Evolutionary conservation across 1,140 invertebrate genomes (phyloP), one percentile per base, ranked within the genome.

Genomic region (Rhynchophorus ferrugineus): DNA sequence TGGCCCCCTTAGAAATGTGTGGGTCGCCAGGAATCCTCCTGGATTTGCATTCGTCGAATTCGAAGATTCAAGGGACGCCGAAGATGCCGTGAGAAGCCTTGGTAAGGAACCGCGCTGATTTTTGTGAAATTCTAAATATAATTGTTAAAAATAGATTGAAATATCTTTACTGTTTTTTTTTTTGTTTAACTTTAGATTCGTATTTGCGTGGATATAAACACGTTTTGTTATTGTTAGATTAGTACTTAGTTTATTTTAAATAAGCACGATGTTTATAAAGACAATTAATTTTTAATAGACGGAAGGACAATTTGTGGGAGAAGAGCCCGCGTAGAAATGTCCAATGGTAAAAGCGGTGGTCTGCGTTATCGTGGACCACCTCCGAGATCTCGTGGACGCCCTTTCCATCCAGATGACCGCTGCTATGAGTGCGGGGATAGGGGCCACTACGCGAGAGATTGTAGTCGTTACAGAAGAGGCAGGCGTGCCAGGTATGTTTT

Each of bases 41-140:
- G 85, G 93, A 24, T 97, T 97, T 76, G 93, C 92, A 9, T 97
- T 97, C 74, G 87, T 97, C 13, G 92, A 96, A 71, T 97, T 93
- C 73, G 93, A 97, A 73, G 84, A 87, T 69, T 76, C 83, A 0
- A 71, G 85, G 54, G 93, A 97, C 74, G 93, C 93, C 5, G 91
- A 93, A 67, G 93, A 98, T 75, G 89, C 92, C 11, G 87, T 93
- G 22, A 77, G 82, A 65, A 82, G 77, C 17, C 63, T 87, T 44
- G 83, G 87, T 78, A 81, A 81, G 49, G 17, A 9, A 11, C n/a
- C 16, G 1, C n/a, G 35, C 1, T 20, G 9, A 38, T 14, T 38
- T 48, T 3, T 29, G 11, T n/a, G 13, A 3, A 1, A 18, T 0
- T 45, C 2, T 6, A 22, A 16, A n/a, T 5, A 14, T 33, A 22